Conservation (phyloP, 2,888 invertebrate genomes). For the Epinotia nisella region DNA sequence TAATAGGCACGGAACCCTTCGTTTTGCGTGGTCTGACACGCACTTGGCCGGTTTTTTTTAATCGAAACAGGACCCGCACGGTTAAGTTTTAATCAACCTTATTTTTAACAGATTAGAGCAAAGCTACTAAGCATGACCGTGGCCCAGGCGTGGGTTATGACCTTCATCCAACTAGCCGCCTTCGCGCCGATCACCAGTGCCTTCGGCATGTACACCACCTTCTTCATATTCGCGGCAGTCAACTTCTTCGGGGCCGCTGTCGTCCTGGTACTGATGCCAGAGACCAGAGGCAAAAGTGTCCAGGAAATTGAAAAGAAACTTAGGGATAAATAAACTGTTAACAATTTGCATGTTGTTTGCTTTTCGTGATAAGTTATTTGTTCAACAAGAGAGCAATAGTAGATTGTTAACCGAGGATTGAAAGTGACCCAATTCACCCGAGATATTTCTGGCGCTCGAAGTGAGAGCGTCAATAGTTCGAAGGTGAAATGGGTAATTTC, state of each 20-base stretch:
- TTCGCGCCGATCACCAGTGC: conserved; percentile 49
- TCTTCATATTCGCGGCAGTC: conserved; percentile 65
- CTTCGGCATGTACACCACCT: conserved; percentile 64
- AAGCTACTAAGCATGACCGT: conserved; percentile 60
- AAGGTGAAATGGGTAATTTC: too few relatives aligned
- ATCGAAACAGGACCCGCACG: too few relatives aligned
- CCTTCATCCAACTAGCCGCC: conserved; percentile 55
- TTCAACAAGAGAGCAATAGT: too few relatives aligned
- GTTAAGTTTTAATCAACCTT: too few relatives aligned
- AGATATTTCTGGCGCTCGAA: too few relatives aligned
- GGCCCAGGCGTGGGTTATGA: conserved; percentile 57
- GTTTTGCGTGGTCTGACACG: too few relatives aligned
- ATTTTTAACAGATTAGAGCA: conserved; percentile 61
- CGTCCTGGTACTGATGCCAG: conserved; percentile 65
- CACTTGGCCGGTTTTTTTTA: too few relatives aligned
- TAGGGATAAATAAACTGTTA: conserved; percentile 14
- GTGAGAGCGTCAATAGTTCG: too few relatives aligned
- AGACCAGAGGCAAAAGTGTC: conserved; percentile 72
- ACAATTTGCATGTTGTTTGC: not conserved
- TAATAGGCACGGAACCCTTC: too few relatives aligned
- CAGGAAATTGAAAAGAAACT: conserved; percentile 59
- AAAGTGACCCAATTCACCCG: too few relatives aligned
- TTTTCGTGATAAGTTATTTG: not conserved
- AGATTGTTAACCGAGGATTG: too few relatives aligned
- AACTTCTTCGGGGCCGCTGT: conserved; percentile 62